Conservation (phyloP, 2,113 vertebrate species). For the Regulus satrapa region DNA sequence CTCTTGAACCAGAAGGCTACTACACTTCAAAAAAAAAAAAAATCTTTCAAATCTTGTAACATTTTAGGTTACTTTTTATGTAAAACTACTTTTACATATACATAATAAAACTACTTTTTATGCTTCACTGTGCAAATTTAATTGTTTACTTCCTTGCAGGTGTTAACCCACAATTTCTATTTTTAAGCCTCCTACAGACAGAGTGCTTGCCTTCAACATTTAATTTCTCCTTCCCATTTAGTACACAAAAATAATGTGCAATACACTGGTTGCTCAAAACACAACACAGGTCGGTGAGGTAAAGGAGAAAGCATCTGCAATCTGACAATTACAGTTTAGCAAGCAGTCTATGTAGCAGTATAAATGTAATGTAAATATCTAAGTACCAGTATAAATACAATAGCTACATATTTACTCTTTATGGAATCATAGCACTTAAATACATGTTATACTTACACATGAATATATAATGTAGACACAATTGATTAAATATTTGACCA, state of each 20-base stretch:
- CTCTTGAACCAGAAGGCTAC: background rate
- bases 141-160: slow-evolving; percentile 1
- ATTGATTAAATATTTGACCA: background rate
- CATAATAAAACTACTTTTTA: background rate
- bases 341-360: background rate
- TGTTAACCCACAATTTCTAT: background rate
- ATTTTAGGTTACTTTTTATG: no score
- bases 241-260: background rate
- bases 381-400: background rate
- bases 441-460: background rate
- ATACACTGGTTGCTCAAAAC: background rate
- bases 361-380: background rate
- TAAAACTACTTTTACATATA: no score
- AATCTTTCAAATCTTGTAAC: background rate
- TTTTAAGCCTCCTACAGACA: background rate
- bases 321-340: background rate
- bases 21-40: background rate
- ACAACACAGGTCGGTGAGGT: background rate
- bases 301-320: background rate
- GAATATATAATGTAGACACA: background rate
- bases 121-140: background rate
- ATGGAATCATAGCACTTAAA: background rate
- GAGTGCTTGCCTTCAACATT: background rate
- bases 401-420: background rate
- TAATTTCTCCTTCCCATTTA: background rate